phyloP scores from a whole-genome alignment of 2,888 invertebrate genomes.

The Drosophila melanosoma region DNA sequence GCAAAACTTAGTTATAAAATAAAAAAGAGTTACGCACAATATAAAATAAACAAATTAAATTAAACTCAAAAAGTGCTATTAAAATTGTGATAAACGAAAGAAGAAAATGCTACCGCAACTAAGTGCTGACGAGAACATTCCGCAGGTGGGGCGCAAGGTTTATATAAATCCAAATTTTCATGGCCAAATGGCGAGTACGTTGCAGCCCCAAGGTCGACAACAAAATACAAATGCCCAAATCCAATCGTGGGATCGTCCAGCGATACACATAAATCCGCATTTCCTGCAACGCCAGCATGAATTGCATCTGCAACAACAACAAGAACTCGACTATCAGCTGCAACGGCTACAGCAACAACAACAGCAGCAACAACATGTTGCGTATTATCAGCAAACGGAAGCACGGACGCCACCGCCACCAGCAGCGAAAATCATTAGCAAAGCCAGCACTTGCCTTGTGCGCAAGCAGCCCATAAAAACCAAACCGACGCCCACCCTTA shows the following conservation, averaged over 20 bases:
- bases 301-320: slow-evolving; percentile 21
- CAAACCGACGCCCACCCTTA: slow-evolving; percentile 10
- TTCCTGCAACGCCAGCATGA: slow-evolving; percentile 80
- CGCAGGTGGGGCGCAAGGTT: slow-evolving; percentile 79
- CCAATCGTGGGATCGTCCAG: slow-evolving; percentile 49
- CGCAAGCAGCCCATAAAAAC: slow-evolving; percentile 64
- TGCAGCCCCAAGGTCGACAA: slow-evolving; percentile 59
- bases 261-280: slow-evolving; percentile 84
- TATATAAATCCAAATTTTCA: slow-evolving; percentile 84
- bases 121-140: slow-evolving; percentile 83
- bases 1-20: slow-evolving; percentile 15
- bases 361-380: slow-evolving; percentile 35
- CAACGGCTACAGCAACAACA: slow-evolving; percentile 31
- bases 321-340: slow-evolving; percentile 16
- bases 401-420: slow-evolving; percentile 30
- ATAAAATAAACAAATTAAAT: not conserved
- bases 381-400: slow-evolving; percentile 45
- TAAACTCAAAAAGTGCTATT: slow-evolving; percentile 2
- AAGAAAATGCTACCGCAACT: slow-evolving; percentile 62
- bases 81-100: slow-evolving; percentile 25
- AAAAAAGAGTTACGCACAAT: not conserved
- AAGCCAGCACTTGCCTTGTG: slow-evolving; percentile 83
- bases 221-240: slow-evolving; percentile 15
- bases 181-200: slow-evolving; percentile 27
- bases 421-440: slow-evolving; percentile 81